Conservation (phyloP, 2,113 vertebrate genomes). For the Crotophaga sulcirostris region DNA sequence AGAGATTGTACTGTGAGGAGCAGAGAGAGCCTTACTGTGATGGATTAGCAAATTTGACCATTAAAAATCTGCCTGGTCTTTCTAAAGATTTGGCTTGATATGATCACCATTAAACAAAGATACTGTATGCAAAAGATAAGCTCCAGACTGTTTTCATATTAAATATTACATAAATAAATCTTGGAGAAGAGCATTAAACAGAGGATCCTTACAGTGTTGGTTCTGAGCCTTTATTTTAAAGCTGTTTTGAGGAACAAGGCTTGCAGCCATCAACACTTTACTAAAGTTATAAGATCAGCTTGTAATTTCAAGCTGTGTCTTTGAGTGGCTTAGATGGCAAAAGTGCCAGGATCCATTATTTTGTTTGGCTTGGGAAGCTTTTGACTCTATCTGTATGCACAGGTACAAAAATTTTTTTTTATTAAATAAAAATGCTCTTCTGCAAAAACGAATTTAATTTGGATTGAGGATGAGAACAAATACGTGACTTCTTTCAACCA, state of each 20-base stretch:
- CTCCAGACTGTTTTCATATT: neutral
- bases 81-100: neutral
- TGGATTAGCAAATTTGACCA: neutral
- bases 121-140: neutral
- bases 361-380: neutral
- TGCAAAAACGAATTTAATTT: neutral
- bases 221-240: neutral
- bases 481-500: neutral
- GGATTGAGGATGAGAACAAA: neutral
- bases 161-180: neutral
- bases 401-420: neutral
- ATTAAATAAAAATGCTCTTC: neutral
- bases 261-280: neutral
- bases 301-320: neutral
- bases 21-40: neutral
- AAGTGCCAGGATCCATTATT: neutral
- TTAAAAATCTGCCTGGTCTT: neutral
- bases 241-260: neutral
- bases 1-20: neutral
- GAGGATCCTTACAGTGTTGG: neutral
- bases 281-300: neutral
- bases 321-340: neutral
- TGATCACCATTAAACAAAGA: neutral
- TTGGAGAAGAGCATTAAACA: neutral
- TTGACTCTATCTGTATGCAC: neutral